These are phyloP conservation scores for Synanceia verrucosa DNA, from an alignment of 2,797 vertebrate genomes.

Conservation along the genomic window DNA sequence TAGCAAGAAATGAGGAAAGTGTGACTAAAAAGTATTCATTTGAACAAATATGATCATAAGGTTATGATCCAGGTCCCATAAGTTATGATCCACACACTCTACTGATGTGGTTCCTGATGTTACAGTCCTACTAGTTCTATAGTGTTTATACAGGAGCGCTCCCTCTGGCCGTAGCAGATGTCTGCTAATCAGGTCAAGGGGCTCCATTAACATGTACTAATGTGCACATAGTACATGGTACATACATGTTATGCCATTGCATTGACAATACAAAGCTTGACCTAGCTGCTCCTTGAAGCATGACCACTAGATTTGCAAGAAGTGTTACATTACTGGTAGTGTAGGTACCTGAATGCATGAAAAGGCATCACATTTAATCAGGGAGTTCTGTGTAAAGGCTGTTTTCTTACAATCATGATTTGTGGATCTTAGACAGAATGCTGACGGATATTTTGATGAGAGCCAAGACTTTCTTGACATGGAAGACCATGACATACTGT, in stretches of 20 bases:
- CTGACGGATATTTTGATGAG: not conserved
- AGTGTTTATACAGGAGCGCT: conserved; percentile 15
- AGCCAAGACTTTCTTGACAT: not conserved
- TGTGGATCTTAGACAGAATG: not conserved
- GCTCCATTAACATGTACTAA: conserved; percentile 49
- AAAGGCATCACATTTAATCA: not conserved
- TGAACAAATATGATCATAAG: not conserved
- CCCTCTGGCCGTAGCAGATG: conserved; percentile 61
- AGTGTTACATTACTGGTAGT: not conserved
- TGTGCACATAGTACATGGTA: conserved; percentile 32
- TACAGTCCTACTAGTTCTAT: conserved; percentile 4
- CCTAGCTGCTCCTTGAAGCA: conserved; percentile 57
- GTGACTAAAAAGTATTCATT: not conserved
- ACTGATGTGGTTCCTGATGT: conserved; percentile 9
- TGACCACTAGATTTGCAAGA: conserved; percentile 22
- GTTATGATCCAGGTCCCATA: too few relatives aligned
- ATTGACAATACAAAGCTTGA: conserved; percentile 45
- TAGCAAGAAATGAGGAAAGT: not conserved
- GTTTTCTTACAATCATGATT: not conserved
- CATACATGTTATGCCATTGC: conserved; percentile 4
- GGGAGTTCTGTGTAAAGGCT: not conserved
- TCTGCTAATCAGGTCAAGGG: conserved; percentile 66
- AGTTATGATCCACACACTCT: not conserved
- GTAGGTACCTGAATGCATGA: not conserved
- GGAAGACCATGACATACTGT: not conserved